Evolutionary conservation across 1,140 invertebrate genomes (phyloP).

Genomic region (Camponotus floridanus): DNA sequence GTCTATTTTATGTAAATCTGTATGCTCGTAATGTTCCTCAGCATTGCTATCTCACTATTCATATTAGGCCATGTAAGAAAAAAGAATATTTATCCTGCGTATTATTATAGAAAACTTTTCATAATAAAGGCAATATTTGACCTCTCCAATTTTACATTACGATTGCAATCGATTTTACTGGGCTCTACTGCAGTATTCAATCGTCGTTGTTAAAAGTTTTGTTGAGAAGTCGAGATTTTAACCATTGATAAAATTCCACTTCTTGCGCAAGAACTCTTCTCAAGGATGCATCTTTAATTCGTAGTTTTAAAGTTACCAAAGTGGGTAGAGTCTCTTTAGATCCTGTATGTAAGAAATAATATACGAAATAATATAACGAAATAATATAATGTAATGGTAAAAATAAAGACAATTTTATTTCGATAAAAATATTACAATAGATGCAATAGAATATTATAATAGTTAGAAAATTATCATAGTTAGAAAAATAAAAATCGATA

Average conservation of each 20-base stretch:
- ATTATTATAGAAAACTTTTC: too few species aligned
- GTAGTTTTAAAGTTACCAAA: conserved; percentile 58
- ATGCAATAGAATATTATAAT: too few species aligned
- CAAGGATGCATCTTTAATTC: conserved; percentile 74
- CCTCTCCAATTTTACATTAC: too few species aligned
- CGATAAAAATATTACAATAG: background rate
- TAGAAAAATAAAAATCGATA: background rate
- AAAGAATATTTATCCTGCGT: too few species aligned
- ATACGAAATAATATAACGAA: too few species aligned
- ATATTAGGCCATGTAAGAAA: too few species aligned
- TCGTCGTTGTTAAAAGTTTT: conserved; percentile 75
- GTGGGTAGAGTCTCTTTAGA: conserved; percentile 57
- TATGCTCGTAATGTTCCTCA: too few species aligned
- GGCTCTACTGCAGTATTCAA: conserved; percentile 9
- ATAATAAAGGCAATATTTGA: too few species aligned
- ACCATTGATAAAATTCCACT: conserved; percentile 89
- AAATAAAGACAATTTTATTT: background rate
- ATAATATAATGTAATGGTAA: background rate
- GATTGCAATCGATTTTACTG: too few species aligned
- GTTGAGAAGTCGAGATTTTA: conserved; percentile 86
- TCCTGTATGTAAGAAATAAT: conserved; percentile 65
- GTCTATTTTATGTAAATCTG: too few species aligned
- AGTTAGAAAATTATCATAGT: too few species aligned
- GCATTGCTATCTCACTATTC: too few species aligned
- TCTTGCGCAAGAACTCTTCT: conserved; percentile 85